Base-by-base conservation (phyloP, 2,888 invertebrate genomes). In the Thelaira solivaga region DNA sequence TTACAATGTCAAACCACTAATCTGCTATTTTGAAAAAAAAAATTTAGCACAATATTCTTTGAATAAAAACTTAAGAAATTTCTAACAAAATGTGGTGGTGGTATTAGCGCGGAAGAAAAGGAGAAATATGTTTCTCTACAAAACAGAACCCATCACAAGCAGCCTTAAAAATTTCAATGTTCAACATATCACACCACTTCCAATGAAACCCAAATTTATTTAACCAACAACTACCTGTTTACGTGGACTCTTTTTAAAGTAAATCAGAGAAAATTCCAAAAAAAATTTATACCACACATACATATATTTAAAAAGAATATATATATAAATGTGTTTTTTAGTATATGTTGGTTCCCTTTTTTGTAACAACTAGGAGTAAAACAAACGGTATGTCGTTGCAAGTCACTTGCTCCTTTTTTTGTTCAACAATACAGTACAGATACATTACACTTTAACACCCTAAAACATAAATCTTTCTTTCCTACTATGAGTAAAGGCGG, bases 401-500 rank as follows among this genome's bases (percentile, higher is more conserved):
- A 65, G 41, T 68, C 43, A 51, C 51, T 68, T 73, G 67, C 69
- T 74, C 55, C 16, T 49, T 47, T 67, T 67, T 49, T 51, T 72
- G 65, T 20, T 20, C 20, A 82, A 83, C 80, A 85, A 83, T 59
- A 24, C 45, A 65, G 59, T 53, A 74, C 47, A 69, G 74, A 69
- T 53, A 53, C 81, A 82, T 82, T 83, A 80, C 81, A 81, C 71
- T 81, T 80, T 82, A 77, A 77, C 83, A 85, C 83, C 85, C 83
- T 81, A 62, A 72, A 76, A 76, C 81, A 85, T 84, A 84, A 85
- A 86, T 85, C 84, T 84, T 83, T 81, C 75, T 10, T 31, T 47
- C 6, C 10, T 7, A 24, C 16, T 31, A n/a, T 0, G 80, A 57
- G 13, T 18, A 41, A 26, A 74, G 86, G 86, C 86, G 87, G 85